These are phyloP conservation scores for Sinosuthora webbiana DNA, from an alignment of 2,113 vertebrate species.

Conservation along the genomic window DNA sequence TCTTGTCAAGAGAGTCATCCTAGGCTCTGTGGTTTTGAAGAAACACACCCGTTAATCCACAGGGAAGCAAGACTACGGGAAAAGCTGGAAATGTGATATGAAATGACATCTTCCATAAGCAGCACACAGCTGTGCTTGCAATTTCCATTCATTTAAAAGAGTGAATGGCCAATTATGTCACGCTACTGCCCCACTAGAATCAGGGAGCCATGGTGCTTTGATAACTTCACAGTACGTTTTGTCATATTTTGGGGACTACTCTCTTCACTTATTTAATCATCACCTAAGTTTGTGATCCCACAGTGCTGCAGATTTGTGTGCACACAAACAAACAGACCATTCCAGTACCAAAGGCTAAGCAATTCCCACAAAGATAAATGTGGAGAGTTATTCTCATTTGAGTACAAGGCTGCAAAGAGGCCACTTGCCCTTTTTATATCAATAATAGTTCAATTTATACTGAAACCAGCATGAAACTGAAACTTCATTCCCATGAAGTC, in stretches of 20 bases:
- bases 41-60: neutral
- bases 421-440: neutral
- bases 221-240: neutral
- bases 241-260: neutral
- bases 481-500: neutral
- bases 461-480: neutral
- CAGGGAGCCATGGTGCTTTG: neutral
- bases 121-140: neutral
- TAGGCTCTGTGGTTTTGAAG: neutral
- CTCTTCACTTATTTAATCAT: neutral
- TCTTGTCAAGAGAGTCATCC: neutral
- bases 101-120: neutral
- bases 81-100: neutral
- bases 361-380: accelerated
- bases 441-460: neutral
- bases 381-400: neutral
- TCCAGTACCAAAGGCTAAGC: neutral
- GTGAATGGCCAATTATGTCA: neutral
- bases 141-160: neutral
- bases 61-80: neutral
- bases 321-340: neutral
- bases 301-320: neutral
- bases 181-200: neutral
- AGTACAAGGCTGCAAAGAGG: neutral
- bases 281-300: neutral